A percentile compares a stretch with the other conserved stretches of the same genome.
Conservation (phyloP, 2,113 vertebrate genomes). For the Bos taurus region ARS-UCD2.0 NC_037335.1:105964501-105965000, state of each 20-base stretch:
- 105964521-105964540: not conserved
- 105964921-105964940: not conserved
- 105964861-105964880: not conserved
- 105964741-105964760: not conserved
- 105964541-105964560: not conserved
- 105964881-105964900: not conserved
- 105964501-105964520: not conserved
- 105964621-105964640: fast-evolving
- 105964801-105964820: not conserved
- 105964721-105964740: not conserved
- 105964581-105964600: not conserved
- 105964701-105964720: not conserved
- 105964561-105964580: not conserved
- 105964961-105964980: fast-evolving
- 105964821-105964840: fast-evolving
- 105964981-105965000: not conserved
- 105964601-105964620: fast-evolving
- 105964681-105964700: not conserved
- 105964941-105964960: not conserved
- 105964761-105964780: no score
- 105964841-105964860: not conserved
- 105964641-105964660: not conserved
- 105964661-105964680: not conserved
- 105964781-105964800: not conserved
- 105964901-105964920: not conserved